Evolutionary conservation across 2,888 invertebrate genomes (phyloP).

Genomic region (Nomada lathburiana): DNA sequence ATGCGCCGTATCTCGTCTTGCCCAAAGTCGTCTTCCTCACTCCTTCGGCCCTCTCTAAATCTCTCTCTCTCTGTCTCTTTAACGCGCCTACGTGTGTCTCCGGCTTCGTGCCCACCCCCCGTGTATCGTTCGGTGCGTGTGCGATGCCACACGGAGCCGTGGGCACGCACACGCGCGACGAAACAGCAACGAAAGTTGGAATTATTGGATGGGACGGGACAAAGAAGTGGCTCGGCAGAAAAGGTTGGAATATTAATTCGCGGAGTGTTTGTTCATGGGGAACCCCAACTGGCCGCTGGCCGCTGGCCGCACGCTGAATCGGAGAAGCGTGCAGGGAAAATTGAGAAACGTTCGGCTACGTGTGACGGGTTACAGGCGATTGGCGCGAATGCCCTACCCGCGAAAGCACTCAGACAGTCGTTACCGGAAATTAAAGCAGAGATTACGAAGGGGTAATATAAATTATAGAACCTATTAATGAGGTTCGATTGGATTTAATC

Average conservation of each 20-base stretch:
- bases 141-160: constrained; percentile 24
- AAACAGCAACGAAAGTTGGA: constrained; percentile 43
- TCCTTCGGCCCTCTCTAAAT: too few relatives aligned
- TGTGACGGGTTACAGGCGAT: not conserved
- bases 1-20: constrained; percentile 56
- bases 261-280: not conserved
- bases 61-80: too few relatives aligned
- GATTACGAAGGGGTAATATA: not conserved
- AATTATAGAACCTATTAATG: constrained; percentile 48
- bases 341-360: not conserved
- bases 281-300: not conserved
- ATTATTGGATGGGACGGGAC: constrained; percentile 23
- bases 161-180: constrained; percentile 31
- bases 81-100: constrained; percentile 39
- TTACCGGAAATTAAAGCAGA: constrained; percentile 6
- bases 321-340: not conserved
- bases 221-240: not conserved
- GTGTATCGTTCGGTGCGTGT: not conserved
- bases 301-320: not conserved
- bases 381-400: not conserved
- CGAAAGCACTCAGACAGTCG: constrained; percentile 22
- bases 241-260: constrained; percentile 27
- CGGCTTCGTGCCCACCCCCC: constrained; percentile 8
- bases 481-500: constrained; percentile 51
- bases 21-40: constrained; percentile 43